Evolutionary conservation across 2,113 vertebrate genomes (phyloP).

Genomic region (Colaptes auratus): DNA sequence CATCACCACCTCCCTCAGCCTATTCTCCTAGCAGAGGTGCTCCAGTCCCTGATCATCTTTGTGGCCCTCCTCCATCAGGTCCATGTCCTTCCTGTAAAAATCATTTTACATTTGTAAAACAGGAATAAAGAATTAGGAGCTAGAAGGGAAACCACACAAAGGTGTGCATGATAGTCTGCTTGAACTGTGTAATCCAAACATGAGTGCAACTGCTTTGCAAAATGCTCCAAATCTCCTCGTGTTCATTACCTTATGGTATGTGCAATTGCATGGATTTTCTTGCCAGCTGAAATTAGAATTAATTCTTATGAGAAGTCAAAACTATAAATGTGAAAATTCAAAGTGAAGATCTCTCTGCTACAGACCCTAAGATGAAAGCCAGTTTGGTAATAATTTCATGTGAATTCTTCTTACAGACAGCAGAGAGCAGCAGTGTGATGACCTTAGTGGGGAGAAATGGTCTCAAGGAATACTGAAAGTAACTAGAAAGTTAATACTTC

Average conservation of each 20-base stretch:
- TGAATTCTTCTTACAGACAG: constrained; percentile 3
- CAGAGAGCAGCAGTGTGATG: constrained; percentile 60
- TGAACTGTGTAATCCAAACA: background rate
- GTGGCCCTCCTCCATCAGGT: no score
- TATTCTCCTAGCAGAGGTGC: no score
- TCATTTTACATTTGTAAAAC: background rate
- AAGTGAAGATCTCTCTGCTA: background rate
- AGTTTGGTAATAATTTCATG: background rate
- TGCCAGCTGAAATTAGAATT: background rate
- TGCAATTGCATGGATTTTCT: background rate
- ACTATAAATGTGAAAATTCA: background rate
- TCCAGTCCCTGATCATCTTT: no score
- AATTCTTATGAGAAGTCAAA: background rate
- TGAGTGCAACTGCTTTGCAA: background rate
- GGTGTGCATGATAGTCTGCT: accelerated
- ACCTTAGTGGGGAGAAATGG: background rate
- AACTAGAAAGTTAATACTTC: background rate
- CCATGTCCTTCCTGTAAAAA: no score
- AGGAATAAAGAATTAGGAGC: background rate
- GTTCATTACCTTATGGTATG: background rate
- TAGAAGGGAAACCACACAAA: background rate
- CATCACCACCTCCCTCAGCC: no score
- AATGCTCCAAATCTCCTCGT: background rate
- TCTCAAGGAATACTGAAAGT: background rate
- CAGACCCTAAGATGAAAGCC: background rate